phyloP scores from a whole-genome alignment of 1,140 invertebrate species.

The Berghia stephanieae region DNA sequence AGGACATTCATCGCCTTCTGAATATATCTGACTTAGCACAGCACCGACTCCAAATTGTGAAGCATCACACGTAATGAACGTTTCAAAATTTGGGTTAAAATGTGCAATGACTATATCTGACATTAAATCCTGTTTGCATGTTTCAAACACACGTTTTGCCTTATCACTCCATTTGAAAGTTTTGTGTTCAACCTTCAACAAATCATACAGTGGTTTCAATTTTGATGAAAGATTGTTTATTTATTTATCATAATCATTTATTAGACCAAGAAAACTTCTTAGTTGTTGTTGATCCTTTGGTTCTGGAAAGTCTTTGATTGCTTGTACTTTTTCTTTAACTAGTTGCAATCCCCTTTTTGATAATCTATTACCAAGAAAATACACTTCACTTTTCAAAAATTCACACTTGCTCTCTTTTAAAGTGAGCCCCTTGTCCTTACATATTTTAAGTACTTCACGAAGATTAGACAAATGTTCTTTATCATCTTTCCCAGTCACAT shows the following conservation, averaged over 20 bases:
- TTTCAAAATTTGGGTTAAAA: not conserved
- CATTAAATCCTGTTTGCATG: not conserved
- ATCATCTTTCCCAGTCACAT: constrained; percentile 33
- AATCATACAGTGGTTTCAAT: no score
- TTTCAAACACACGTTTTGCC: no score
- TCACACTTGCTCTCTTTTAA: constrained; percentile 64
- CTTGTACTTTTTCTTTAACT: constrained; percentile 36
- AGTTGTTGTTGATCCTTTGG: constrained; percentile 20
- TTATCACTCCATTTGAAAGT: no score
- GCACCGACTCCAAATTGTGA: no score
- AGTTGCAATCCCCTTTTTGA: constrained; percentile 40
- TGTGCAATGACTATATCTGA: not conserved
- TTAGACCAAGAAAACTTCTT: not conserved
- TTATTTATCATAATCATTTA: not conserved
- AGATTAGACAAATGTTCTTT: constrained; percentile 35
- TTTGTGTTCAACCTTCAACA: no score
- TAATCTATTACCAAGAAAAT: constrained; percentile 60
- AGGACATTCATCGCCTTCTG: no score
- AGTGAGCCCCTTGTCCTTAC: constrained; percentile 59
- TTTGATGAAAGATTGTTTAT: not conserved
- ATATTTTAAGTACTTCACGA: no score
- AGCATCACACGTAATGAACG: not conserved
- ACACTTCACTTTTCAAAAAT: constrained; percentile 49
- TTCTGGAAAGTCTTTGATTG: constrained; percentile 43
- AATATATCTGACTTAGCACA: no score